Evolutionary conservation across 2,888 invertebrate species (phyloP).

Genomic region (Trachelus stipa): DNA sequence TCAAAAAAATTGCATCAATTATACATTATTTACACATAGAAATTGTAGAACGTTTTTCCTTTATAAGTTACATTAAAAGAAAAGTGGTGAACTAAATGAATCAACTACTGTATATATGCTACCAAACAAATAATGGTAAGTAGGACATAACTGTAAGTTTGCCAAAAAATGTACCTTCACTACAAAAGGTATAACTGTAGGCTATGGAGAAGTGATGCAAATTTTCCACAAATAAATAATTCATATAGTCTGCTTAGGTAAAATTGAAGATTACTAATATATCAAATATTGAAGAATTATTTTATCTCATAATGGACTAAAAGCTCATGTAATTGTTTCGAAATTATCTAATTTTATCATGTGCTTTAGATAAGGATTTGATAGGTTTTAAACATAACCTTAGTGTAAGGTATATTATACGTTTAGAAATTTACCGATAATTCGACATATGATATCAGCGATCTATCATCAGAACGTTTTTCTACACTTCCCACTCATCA

Average conservation of each 20-base stretch:
- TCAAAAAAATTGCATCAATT: neutral
- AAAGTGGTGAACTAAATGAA: neutral
- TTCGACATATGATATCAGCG: neutral
- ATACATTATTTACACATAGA: neutral
- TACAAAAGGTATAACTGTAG: neutral
- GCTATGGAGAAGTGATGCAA: neutral
- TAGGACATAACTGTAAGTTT: neutral
- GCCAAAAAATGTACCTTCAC: neutral
- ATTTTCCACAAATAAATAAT: neutral
- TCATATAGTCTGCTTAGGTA: neutral
- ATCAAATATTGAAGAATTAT: neutral
- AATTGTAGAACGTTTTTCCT: neutral
- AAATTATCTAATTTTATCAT: neutral
- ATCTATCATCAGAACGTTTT: neutral
- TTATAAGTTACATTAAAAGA: neutral
- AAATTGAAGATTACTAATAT: neutral
- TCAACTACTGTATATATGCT: neutral
- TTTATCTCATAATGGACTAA: neutral
- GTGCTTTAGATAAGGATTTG: neutral
- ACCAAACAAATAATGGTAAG: neutral
- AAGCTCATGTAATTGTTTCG: neutral
- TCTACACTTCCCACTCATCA: neutral
- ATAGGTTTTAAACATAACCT: neutral
- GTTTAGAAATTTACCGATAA: neutral
- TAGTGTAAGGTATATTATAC: neutral